These are phyloP conservation scores for Magallana angulata DNA, from an alignment of 1,140 invertebrate genomes.

Conservation along the genomic window DNA sequence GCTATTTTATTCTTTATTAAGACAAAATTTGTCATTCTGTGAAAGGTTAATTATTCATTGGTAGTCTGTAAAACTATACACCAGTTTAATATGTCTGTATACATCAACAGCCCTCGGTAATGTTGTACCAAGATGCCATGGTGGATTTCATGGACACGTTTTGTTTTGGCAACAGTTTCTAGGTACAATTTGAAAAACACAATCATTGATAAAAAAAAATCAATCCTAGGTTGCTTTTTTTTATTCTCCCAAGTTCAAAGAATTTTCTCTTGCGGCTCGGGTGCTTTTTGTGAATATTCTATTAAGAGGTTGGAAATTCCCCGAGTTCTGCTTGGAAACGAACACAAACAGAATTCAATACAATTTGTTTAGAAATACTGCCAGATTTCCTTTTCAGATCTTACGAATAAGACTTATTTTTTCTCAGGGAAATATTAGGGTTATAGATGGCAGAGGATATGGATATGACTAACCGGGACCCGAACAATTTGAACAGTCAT, in stretches of 20 bases:
- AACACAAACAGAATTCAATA: neutral
- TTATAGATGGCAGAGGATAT: neutral
- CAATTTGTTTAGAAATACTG: no score
- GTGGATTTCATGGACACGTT: neutral
- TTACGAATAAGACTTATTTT: no score
- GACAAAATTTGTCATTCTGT: no score
- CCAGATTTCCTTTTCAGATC: no score
- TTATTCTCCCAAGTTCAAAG: neutral
- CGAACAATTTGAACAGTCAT: neutral
- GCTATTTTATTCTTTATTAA: no score
- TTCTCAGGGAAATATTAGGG: no score
- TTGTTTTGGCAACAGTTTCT: conserved; percentile 29
- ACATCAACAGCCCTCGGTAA: neutral
- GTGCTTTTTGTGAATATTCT: neutral
- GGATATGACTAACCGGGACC: neutral
- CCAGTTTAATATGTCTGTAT: neutral
- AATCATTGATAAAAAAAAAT: conserved; percentile 25
- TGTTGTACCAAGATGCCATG: neutral
- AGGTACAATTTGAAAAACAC: neutral
- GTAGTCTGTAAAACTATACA: no score
- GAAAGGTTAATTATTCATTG: no score
- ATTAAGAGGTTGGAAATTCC: neutral
- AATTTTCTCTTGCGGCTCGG: neutral
- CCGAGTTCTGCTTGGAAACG: neutral
- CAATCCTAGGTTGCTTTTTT: neutral